Conservation (phyloP, 1,140 invertebrate genomes). For the Vollenhovia emeryi region DNA sequence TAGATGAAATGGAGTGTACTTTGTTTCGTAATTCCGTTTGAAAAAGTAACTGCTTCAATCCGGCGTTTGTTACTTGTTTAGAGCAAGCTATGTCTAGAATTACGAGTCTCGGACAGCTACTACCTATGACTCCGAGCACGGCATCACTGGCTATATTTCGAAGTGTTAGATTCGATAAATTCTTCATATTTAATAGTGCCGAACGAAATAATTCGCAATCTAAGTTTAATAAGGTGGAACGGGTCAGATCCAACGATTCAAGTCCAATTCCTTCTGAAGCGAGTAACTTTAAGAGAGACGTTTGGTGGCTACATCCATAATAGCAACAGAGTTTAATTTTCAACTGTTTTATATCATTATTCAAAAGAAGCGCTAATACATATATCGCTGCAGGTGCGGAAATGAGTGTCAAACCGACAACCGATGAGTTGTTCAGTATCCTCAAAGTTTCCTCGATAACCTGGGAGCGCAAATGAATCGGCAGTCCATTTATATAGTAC, state of each 20-base stretch:
- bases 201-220: slow-evolving; percentile 83
- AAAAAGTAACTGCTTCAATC: slow-evolving; percentile 83
- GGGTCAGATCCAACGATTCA: slow-evolving; percentile 81
- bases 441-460: slow-evolving; percentile 83
- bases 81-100: slow-evolving; percentile 84
- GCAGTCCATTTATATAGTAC: slow-evolving; percentile 82
- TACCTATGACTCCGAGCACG: slow-evolving; percentile 83
- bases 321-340: slow-evolving; percentile 85
- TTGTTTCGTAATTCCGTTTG: slow-evolving; percentile 83
- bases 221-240: slow-evolving; percentile 82
- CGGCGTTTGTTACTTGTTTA: slow-evolving; percentile 83
- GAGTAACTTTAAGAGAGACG: slow-evolving; percentile 82
- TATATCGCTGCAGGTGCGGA: slow-evolving; percentile 83
- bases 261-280: slow-evolving; percentile 82
- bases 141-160: slow-evolving; percentile 84
- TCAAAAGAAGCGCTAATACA: slow-evolving; percentile 82
- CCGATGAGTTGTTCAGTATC: slow-evolving; percentile 76
- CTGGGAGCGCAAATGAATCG: slow-evolving; percentile 79
- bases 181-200: slow-evolving; percentile 80
- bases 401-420: slow-evolving; percentile 79
- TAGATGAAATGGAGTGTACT: slow-evolving; percentile 35
- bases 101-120: slow-evolving; percentile 82
- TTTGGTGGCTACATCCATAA: slow-evolving; percentile 86
- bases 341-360: slow-evolving; percentile 83
- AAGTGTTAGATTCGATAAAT: slow-evolving; percentile 81